phyloP scores from a whole-genome alignment of 2,797 vertebrate genomes.

The Argyrosomus regius region DNA sequence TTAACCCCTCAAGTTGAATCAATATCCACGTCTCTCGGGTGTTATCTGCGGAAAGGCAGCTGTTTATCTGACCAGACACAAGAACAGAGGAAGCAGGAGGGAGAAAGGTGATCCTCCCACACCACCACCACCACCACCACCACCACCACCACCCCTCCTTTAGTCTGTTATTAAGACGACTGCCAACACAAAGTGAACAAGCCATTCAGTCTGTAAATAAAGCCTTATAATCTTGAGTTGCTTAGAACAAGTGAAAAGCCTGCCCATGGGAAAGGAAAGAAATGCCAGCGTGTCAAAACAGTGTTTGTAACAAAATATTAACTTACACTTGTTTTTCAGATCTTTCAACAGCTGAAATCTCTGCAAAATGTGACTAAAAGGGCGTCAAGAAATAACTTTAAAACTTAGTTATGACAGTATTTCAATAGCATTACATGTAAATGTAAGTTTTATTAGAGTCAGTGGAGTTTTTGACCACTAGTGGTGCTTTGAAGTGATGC shows the following conservation, averaged over 20 bases:
- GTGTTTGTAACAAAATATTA: neutral
- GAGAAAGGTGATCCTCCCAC: slow-evolving; percentile 32
- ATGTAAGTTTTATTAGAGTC: neutral
- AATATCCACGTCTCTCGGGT: slow-evolving; percentile 54
- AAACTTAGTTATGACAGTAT: neutral
- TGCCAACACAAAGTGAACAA: slow-evolving; percentile 55
- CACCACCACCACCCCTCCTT: slow-evolving; percentile 11
- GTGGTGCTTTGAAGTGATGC: too few species aligned
- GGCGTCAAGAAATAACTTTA: neutral
- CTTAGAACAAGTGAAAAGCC: slow-evolving; percentile 30
- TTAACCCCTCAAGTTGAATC: slow-evolving; percentile 50
- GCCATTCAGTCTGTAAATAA: slow-evolving; percentile 40
- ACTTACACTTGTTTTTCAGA: neutral
- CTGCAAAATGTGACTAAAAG: neutral
- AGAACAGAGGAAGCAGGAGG: slow-evolving; percentile 48
- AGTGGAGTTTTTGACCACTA: neutral
- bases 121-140: neutral
- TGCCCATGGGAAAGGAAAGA: slow-evolving; percentile 13
- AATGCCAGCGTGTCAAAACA: slow-evolving; percentile 36
- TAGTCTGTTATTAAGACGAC: slow-evolving; percentile 50
- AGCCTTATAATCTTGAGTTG: slow-evolving; percentile 44
- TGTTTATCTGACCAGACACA: slow-evolving; percentile 55
- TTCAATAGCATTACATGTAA: neutral
- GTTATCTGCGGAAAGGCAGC: slow-evolving; percentile 47
- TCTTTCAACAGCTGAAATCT: neutral